A percentile compares a stretch with the other conserved stretches of the same genome.
phyloP scores from a whole-genome alignment of 2,113 vertebrate species.

The Actinemys pallida region DNA sequence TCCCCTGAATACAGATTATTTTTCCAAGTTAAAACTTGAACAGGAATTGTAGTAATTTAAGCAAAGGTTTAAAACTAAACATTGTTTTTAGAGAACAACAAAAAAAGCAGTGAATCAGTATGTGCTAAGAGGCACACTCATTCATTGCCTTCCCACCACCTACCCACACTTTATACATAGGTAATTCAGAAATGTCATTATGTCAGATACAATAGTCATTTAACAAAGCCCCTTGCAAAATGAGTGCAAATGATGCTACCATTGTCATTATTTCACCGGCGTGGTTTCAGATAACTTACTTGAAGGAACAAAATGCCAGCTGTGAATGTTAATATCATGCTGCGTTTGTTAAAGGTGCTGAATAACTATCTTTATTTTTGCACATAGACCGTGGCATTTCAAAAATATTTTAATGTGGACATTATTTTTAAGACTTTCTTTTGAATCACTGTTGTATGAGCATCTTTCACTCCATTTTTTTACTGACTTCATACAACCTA shows the following conservation, averaged over 20 bases:
- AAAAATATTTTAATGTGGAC: background rate
- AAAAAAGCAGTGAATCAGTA: constrained; percentile 16
- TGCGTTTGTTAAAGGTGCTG: background rate
- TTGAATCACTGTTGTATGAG: background rate
- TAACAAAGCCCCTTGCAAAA: constrained; percentile 6
- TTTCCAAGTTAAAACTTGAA: background rate
- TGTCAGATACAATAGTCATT: background rate
- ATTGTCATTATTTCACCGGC: constrained; percentile 25
- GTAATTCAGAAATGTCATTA: constrained; percentile 33
- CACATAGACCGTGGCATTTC: background rate
- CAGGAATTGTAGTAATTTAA: background rate
- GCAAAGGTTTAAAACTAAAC: background rate
- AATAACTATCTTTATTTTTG: constrained; percentile 7
- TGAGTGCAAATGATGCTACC: background rate
- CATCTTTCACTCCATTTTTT: background rate
- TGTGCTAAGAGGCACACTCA: background rate
- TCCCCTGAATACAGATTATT: background rate
- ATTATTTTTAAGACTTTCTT: background rate
- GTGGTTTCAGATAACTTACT: background rate
- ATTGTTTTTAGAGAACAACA: constrained; percentile 15
- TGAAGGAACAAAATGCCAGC: constrained; percentile 17
- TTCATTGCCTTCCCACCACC: constrained; percentile 30
- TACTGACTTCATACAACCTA: background rate
- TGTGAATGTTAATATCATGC: constrained; percentile 28
- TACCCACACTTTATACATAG: constrained; percentile 18